These are phyloP conservation scores for Oxytorus armatus DNA, from an alignment of 2,888 invertebrate genomes.

Conservation along the genomic window DNA sequence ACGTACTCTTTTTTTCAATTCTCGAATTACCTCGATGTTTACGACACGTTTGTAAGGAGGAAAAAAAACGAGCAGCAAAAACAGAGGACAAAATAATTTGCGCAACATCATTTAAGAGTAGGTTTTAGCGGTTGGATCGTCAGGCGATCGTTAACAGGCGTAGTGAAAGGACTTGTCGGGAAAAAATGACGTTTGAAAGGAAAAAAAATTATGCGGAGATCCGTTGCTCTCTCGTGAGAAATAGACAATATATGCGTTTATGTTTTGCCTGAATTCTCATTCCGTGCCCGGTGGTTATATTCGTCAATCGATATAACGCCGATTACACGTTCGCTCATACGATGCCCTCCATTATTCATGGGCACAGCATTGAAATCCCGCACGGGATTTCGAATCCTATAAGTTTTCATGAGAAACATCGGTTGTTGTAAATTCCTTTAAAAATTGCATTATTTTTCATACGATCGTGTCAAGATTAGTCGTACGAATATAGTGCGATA, in stretches of 20 bases:
- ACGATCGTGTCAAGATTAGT: not conserved
- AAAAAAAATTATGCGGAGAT: too few species aligned
- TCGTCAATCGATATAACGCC: constrained; percentile 20
- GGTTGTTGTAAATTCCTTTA: not conserved
- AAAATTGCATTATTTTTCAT: constrained; percentile 4
- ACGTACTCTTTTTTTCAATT: not conserved
- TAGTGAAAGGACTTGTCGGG: not conserved
- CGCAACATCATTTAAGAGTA: not conserved
- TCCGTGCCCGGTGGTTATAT: constrained; percentile 1
- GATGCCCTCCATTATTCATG: constrained; percentile 14
- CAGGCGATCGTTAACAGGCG: not conserved
- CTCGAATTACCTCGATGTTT: not conserved
- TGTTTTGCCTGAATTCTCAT: not conserved
- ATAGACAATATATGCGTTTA: too few species aligned
- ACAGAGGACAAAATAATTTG: not conserved
- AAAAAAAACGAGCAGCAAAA: not conserved
- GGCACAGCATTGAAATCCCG: constrained; percentile 13
- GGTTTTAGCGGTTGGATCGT: not conserved
- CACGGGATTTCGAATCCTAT: constrained; percentile 8
- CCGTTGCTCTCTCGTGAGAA: too few species aligned
- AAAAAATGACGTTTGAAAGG: not conserved
- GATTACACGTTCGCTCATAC: constrained; percentile 15
- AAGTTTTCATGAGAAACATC: constrained; percentile 5
- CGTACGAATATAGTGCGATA: not conserved
- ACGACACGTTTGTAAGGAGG: not conserved